Base-by-base conservation (phyloP, 2,113 vertebrate species). In the Rynchops niger region DNA sequence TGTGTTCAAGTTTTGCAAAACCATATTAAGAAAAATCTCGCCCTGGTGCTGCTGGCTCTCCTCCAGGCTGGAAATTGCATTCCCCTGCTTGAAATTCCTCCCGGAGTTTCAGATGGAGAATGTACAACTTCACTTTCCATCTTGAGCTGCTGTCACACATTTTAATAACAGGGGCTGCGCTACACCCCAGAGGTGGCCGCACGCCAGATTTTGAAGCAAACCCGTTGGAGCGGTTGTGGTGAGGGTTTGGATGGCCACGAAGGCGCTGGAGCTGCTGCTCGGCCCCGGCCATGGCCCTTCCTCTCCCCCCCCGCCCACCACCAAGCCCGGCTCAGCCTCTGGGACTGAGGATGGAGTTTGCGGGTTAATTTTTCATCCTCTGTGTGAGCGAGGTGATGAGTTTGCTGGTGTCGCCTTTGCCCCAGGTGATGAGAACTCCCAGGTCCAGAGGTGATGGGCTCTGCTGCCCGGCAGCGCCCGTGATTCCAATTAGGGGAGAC, bases 41-140 rank as follows among this genome's bases (percentile, higher is more conserved):
- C 94, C 93, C 90, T 83, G 94, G 95, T 17, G 90, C 92, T 95
- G 90, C 88, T 97, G 97, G 95, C 97, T 95, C 80, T 79, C 22
- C 90, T 96, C 96, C 97, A 96, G 94, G 92, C 95, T 96, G 95
- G 94, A 96, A 97, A 97, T 96, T 96, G 92, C 95, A 92, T 97
- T 96, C 96, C 86, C 95, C 92, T 81, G 94, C 92, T 94, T 93
- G 95, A 96, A 93, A 97, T 96, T 96, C 97, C 95, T 97, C 80
- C 90, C 13, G 61, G 82, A 88, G 90, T 84, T 95, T 97, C 96
- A 92, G 96, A 96, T 95, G 92, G 92, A 90, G 96, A 96, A 95
- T 78, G 92, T 96, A 95, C 92, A 91, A 74, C 95, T 95, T 97
- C 96, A 72, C 95, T 94, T 94, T 93, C 85, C 88, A 74, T 84